These are phyloP conservation scores for Tiphia femorata DNA, from an alignment of 2,888 invertebrate species.

Conservation along the genomic window DNA sequence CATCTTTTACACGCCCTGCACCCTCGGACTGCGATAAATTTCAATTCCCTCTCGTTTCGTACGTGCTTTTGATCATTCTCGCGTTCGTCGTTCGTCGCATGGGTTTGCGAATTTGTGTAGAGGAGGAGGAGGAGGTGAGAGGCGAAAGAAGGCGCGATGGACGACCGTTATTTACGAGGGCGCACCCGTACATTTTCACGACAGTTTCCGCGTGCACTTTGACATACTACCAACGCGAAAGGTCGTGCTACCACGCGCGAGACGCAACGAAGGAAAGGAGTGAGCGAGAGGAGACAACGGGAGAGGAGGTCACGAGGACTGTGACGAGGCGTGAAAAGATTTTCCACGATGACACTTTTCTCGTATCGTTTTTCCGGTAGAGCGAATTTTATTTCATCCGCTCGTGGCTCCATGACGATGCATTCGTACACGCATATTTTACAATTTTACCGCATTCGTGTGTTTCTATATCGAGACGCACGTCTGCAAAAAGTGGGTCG, in stretches of 20 bases:
- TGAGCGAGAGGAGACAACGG: no score
- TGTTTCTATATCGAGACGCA: no score
- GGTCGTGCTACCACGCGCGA: slow-evolving; percentile 19
- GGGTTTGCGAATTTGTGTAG: background rate
- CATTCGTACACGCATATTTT: no score
- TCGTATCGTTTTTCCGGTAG: no score
- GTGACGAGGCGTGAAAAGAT: no score
- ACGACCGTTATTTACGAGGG: slow-evolving; percentile 30
- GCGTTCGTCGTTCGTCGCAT: background rate
- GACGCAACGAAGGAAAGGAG: no score
- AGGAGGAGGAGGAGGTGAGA: background rate
- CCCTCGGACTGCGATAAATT: background rate
- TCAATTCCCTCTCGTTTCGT: slow-evolving; percentile 3
- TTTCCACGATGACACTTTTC: no score
- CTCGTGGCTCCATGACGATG: no score
- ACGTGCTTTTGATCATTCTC: background rate
- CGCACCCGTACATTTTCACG: slow-evolving; percentile 22
- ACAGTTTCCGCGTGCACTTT: slow-evolving; percentile 41
- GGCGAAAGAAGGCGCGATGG: background rate
- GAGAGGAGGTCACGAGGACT: no score
- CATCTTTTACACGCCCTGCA: background rate
- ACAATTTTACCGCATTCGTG: no score
- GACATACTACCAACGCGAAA: slow-evolving; percentile 33
- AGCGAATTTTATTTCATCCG: no score
- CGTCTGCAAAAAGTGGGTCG: no score